Conservation (phyloP, 1,140 invertebrate genomes). For the Neodiprion fabricii region DNA sequence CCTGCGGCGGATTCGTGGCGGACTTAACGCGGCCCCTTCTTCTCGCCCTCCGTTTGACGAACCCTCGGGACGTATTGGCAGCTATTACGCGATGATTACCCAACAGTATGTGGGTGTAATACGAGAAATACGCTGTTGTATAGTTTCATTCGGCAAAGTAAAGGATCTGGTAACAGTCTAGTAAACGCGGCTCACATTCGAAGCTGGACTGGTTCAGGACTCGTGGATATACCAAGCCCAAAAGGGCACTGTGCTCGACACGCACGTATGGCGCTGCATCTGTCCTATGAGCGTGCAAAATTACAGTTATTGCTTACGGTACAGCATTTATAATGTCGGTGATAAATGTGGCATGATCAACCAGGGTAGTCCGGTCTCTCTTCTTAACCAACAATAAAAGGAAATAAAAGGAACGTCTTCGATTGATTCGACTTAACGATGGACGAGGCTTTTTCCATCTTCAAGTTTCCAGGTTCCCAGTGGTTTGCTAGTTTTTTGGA, state of each 20-base stretch:
- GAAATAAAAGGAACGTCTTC: conserved; percentile 14
- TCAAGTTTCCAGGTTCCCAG: no score
- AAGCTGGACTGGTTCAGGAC: not conserved
- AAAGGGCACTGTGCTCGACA: no score
- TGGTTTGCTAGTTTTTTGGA: no score
- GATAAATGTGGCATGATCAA: no score
- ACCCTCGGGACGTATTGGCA: conserved; percentile 24
- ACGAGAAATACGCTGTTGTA: conserved; percentile 44
- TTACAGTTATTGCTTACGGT: not conserved
- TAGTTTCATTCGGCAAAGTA: not conserved
- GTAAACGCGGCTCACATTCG: not conserved
- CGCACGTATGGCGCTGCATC: not conserved
- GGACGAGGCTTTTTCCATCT: no score
- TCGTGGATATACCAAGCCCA: not conserved
- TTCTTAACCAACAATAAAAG: conserved; percentile 20
- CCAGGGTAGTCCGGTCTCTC: no score
- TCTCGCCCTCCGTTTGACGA: conserved; percentile 12
- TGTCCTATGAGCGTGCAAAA: not conserved
- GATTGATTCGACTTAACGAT: no score
- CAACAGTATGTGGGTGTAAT: conserved; percentile 54
- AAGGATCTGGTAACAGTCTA: conserved; percentile 1
- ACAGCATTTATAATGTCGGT: not conserved
- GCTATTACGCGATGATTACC: conserved; percentile 58
- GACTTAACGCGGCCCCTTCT: conserved; percentile 38
- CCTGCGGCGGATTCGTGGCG: conserved; percentile 37